Evolutionary conservation across 1,140 invertebrate genomes (phyloP), one percentile per base, ranked within the genome.

Genomic region (Apis florea): DNA sequence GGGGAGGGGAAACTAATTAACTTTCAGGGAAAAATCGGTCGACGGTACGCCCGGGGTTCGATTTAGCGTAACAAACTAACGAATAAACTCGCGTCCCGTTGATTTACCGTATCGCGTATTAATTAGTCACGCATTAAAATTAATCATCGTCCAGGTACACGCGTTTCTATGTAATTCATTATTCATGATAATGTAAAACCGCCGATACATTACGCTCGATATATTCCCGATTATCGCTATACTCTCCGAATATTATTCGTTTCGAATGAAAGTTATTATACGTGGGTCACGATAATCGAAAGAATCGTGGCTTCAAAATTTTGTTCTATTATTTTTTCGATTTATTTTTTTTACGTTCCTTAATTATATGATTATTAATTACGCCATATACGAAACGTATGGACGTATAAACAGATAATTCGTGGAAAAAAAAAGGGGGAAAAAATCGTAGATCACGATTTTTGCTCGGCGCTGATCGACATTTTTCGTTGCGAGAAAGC

Each of bases 121-220:
- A 69, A 70, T 79, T 70, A 79, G 31, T 70, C 56, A 17, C 26
- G 53, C 47, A 15, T 61, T 61, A 61, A 79, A 70, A 69, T 79
- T 61, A 70, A 79, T 77, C 71, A n/a, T 59, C 63, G 17, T 47
- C 31, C 0, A 10, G 21, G 19, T 19, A 49, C 64, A 6, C 56
- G 58, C n/a, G 51, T 56, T 31, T 63, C 26, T 21, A 51, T 19
- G 56, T 63, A 26, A 74, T 74, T 76, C 73, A 17, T 54, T 76
- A 67, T 51, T 76, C n/a, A 19, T 6, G 74, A 47, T 47, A 76
- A 76, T 13, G 63, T n/a, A 49, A 56, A 67, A 56, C 51, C 49
- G 11, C 10, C 51, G 63, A 56, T 76, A 56, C 19, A 9, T 63
- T 53, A 15, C 70, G 70, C 61, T 51, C 47, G 67, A 69, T 69